Base-by-base conservation (phyloP, 2,113 vertebrate species). In the Blennius ocellaris region DNA sequence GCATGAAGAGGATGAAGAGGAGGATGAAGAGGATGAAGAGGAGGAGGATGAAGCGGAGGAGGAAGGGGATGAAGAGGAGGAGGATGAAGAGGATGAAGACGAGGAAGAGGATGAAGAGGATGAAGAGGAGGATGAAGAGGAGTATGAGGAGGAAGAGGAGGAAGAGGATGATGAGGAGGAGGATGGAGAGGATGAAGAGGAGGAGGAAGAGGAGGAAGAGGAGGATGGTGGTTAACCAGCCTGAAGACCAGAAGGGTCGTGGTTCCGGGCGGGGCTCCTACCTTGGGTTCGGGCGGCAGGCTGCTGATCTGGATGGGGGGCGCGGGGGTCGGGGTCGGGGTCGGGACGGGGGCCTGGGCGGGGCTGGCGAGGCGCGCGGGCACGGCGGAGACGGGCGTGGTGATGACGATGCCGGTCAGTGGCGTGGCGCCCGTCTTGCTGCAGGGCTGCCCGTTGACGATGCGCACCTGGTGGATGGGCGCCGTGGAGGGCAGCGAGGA, bases 241-340 rank as follows among this genome's bases (percentile, higher is more conserved):
- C 2, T 30, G 21, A 30, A 30, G 21, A 30, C 2, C 21, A 2
- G 21, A 30, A 30, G 21, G 2, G 4, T 30, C 21, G 2, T 30
- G 21, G 21, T 2, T 2, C 21, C 21, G 40, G 10, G 17, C 48
- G 7, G 7, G 1, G n/a, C 45, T 48, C 75, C 65, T 91, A 99
- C 97, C 97, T 97, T 98, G 88, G 95, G 94, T 78, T 99, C 96
- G 80, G 93, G 38, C 82, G 93, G 95, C 93, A 97, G 90, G 95
- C 96, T 97, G 94, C 95, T 97, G 94, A 97, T 97, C 94, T 99
- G 96, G 90, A 98, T 95, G 54, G 96, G 95, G 72, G 96, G 96
- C 85, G 80, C 62, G 0, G 95, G 92, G 49, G 94, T 93, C 3
- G 54, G 64, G 38, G 65, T 21, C 2, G 64, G 48, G 41, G 44